Percentiles rank a stretch among this genome's conserved stretches.
Evolutionary conservation across 2,113 vertebrate species (phyloP).

Genomic region (Hemiscyllium ocellatum): DNA sequence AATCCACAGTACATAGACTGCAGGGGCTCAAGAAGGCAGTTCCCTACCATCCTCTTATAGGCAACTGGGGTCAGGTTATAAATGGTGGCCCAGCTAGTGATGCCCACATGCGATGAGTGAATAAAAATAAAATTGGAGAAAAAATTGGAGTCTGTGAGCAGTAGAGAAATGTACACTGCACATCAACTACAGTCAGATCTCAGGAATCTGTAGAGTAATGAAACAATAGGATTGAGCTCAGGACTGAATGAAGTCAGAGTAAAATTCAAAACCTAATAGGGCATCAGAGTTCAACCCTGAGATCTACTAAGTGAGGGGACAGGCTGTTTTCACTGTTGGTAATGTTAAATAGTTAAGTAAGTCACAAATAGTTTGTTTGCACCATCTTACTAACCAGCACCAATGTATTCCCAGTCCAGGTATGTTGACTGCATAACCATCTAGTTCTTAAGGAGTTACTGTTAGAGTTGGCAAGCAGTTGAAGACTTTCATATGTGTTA

Average conservation of each 20-base stretch:
- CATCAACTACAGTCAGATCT: not conserved
- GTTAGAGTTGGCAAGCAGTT: not conserved
- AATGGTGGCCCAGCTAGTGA: no score
- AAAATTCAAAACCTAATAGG: not conserved
- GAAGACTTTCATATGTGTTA: not conserved
- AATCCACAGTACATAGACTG: no score
- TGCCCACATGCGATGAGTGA: no score
- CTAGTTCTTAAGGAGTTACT: not conserved
- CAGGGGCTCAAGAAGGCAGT: no score
- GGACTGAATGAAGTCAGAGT: not conserved
- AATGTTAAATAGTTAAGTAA: not conserved
- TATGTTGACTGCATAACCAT: not conserved
- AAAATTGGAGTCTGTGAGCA: not conserved
- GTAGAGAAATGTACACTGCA: not conserved
- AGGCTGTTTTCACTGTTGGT: not conserved
- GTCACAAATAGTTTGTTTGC: not conserved
- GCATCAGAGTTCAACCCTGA: not conserved
- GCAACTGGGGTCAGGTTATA: no score
- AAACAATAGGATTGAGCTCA: not conserved
- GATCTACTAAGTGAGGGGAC: not conserved
- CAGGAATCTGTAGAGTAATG: not conserved
- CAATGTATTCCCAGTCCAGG: not conserved
- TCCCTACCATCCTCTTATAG: no score
- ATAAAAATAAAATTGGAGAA: not conserved
- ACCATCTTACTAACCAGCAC: not conserved